phyloP scores from a whole-genome alignment of 2,797 vertebrate genomes.

The Catamblyrhynchus diadema region DNA sequence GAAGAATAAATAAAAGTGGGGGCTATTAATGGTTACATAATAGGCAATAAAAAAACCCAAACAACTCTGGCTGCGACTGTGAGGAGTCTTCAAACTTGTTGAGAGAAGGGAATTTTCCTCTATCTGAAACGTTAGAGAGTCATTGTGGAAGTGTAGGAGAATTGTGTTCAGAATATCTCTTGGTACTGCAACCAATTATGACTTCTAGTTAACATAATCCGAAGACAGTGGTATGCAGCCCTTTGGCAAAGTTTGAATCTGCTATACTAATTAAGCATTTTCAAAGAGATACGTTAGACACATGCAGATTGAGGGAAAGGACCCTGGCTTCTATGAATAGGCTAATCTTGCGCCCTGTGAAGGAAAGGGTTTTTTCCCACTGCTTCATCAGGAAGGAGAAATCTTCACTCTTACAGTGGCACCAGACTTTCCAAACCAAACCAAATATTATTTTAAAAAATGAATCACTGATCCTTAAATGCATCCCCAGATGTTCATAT shows the following conservation, averaged over 20 bases:
- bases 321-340: not conserved
- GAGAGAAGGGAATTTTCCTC: not conserved
- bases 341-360: not conserved
- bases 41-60: not conserved
- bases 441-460: conserved; percentile 28
- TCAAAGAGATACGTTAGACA: not conserved
- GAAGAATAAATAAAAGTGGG: not conserved
- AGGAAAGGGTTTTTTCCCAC: not conserved
- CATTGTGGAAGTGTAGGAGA: not conserved
- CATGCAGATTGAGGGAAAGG: not conserved
- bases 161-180: not conserved
- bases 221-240: not conserved
- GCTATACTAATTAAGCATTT: not conserved
- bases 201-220: not conserved
- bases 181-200: not conserved
- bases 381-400: not conserved
- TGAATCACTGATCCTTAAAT: conserved; percentile 7
- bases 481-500: conserved; percentile 29
- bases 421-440: not conserved
- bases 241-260: not conserved
- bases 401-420: not conserved
- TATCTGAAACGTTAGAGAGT: not conserved
- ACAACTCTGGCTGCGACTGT: not conserved
- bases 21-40: not conserved
- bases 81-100: not conserved